A percentile compares a stretch with the other conserved stretches of the same genome.
Evolutionary conservation across 2,888 invertebrate genomes (phyloP).

Genomic region (Kryphioiulus occultus): DNA sequence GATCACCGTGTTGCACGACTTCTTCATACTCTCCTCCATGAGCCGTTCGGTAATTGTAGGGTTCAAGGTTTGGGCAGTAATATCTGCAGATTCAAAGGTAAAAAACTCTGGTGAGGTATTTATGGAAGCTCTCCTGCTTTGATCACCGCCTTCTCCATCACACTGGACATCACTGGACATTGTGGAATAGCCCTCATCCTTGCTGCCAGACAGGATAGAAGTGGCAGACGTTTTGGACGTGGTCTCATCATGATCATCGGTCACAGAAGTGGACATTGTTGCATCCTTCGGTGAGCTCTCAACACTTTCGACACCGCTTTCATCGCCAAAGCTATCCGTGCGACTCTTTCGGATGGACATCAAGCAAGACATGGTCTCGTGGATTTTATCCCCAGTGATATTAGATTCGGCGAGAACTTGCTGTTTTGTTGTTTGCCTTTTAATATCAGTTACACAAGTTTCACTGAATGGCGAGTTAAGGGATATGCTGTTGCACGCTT

Average conservation of each 20-base stretch:
- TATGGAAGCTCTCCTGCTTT: constrained; percentile 49
- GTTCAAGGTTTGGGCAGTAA: not conserved
- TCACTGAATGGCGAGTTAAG: not conserved
- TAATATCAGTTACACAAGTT: not conserved
- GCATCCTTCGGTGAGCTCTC: constrained; percentile 48
- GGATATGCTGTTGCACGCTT: not conserved
- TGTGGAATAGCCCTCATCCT: constrained; percentile 83
- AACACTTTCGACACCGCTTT: constrained; percentile 50
- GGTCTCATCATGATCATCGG: constrained; percentile 68
- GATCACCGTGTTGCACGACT: constrained; percentile 24
- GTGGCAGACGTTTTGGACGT: constrained; percentile 46
- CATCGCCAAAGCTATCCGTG: constrained; percentile 46
- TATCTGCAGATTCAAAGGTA: constrained; percentile 37
- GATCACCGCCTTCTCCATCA: constrained; percentile 61
- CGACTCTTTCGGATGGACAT: not conserved
- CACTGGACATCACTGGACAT: constrained; percentile 84
- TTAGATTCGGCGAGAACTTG: not conserved
- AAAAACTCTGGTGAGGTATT: constrained; percentile 51
- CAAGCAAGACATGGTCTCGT: constrained; percentile 10
- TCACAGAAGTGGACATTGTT: constrained; percentile 64
- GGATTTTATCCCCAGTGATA: not conserved
- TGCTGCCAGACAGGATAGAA: constrained; percentile 67
- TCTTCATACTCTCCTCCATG: not conserved
- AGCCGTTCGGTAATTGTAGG: not conserved
- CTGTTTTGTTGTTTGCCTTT: not conserved